Evolutionary conservation across 2,113 vertebrate species (phyloP), one percentile per base, ranked within the genome.

Genomic region (Actinemys pallida): DNA sequence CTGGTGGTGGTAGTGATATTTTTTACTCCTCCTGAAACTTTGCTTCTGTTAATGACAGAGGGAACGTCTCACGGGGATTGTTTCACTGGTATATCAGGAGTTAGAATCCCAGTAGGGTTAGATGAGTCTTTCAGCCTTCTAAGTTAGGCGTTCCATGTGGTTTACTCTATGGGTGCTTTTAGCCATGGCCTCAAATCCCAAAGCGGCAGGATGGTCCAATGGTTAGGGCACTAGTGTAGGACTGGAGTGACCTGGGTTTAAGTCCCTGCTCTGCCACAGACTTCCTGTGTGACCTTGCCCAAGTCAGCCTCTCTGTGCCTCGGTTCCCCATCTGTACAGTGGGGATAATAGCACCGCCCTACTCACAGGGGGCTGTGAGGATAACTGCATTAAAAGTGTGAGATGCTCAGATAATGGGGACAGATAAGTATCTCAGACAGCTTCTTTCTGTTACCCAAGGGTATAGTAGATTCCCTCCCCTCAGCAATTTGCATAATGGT

Each of bases 221-320:
- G 0, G 13, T 86, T 82, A 86, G 83, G 17, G 4, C 6, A n/a
- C 1, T 17, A 57, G 3, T 1, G 1, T n/a, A n/a, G 47, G 19
- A 59, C 81, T 16, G 88, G 9, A 22, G 8, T 53, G 29, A 24
- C 27, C 6, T 91, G 17, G 3, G 42, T 20, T 8, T 3, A 12
- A 24, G 5, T 90, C 88, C 35, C 3, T 3, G 24, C 2, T 79
- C 49, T 54, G 4, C 76, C 2, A 7, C 93, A 89, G 0, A 0
- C 62, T 92, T 53, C 35, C 65, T 39, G 4, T 39, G 2, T 22
- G 65, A 72, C 19, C 19, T 39, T 72, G n/a, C n/a, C 19, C n/a
- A 39, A 22, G 9, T 72, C 65, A 72, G n/a, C 17, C n/a, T 72
- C 65, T 39, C 19, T 72, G 65, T 72, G 65, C 65, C n/a, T 72